phyloP scores from a whole-genome alignment of 2,113 vertebrate genomes.

The Dissostichus mawsoni region DNA sequence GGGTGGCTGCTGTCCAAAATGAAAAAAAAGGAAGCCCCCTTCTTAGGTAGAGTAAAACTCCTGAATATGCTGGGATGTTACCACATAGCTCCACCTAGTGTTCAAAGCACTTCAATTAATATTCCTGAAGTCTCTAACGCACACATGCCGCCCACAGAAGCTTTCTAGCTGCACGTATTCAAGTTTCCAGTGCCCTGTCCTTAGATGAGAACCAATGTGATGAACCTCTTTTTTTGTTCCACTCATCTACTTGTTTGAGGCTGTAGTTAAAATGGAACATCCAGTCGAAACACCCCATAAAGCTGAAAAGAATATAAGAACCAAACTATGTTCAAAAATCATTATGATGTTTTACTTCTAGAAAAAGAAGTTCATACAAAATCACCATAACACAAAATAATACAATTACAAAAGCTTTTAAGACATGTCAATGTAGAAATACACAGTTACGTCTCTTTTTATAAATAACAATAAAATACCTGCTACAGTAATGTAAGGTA shows the following conservation, averaged over 20 bases:
- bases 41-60: neutral
- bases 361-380: conserved; percentile 65
- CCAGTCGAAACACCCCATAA: neutral
- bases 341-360: conserved; percentile 77
- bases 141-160: neutral
- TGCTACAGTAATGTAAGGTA: conserved; percentile 71
- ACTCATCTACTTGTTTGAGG: neutral
- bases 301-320: neutral
- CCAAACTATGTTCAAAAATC: conserved; percentile 46
- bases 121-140: neutral
- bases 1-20: conserved; percentile 35
- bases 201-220: neutral
- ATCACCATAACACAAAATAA: conserved; percentile 72
- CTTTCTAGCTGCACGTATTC: conserved; percentile 9
- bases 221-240: neutral
- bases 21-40: conserved; percentile 4
- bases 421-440: conserved; percentile 63
- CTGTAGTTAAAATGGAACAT: neutral
- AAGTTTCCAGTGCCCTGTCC: conserved; percentile 27
- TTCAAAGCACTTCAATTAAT: neutral
- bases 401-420: conserved; percentile 74
- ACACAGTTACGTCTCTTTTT: conserved; percentile 68
- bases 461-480: conserved; percentile 83
- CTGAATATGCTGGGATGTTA: neutral
- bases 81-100: conserved; percentile 68